A percentile compares a stretch with the other conserved stretches of the same genome.
These are phyloP conservation scores for Neosilurus mollespiculum DNA, from an alignment of 2,797 vertebrate species.

Conservation along the genomic window DNA sequence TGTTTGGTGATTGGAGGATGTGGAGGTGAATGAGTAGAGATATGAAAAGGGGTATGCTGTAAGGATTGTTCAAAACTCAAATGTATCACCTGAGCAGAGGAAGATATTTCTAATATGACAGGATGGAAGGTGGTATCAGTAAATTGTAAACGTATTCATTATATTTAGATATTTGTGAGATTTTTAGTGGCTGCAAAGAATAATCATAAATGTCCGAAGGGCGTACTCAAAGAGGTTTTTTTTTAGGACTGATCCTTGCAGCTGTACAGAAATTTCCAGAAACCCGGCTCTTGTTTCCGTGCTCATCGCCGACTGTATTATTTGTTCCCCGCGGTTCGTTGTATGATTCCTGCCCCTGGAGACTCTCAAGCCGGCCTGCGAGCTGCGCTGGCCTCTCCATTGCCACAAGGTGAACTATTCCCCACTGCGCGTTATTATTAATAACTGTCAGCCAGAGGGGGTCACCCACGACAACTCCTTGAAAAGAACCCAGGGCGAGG, in stretches of 20 bases:
- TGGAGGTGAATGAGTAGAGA: neutral
- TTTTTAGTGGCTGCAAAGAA: neutral
- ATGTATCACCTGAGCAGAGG: neutral
- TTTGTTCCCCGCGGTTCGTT: conserved; percentile 31
- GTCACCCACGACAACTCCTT: conserved; percentile 71
- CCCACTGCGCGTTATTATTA: conserved; percentile 73
- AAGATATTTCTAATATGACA: neutral
- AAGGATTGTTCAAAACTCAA: neutral
- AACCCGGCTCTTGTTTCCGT: conserved; percentile 17
- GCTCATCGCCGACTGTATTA: conserved; percentile 40
- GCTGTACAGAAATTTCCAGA: conserved; percentile 38
- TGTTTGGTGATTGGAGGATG: neutral
- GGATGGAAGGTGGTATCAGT: neutral
- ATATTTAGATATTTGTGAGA: neutral
- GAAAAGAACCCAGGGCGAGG: conserved; percentile 69
- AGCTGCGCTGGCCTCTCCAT: conserved; percentile 53
- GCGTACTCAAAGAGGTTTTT: neutral
- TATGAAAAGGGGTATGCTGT: neutral
- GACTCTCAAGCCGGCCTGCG: conserved; percentile 55
- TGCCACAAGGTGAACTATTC: conserved; percentile 75
- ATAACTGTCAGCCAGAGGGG: conserved; percentile 74
- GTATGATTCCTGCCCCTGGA: conserved; percentile 50
- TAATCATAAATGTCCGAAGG: neutral
- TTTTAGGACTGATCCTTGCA: neutral
- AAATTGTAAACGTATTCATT: neutral